Percentiles rank a stretch among this genome's conserved stretches.
Evolutionary conservation across 2,113 vertebrate species (phyloP).

Genomic region (Erpornis zantholeuca): DNA sequence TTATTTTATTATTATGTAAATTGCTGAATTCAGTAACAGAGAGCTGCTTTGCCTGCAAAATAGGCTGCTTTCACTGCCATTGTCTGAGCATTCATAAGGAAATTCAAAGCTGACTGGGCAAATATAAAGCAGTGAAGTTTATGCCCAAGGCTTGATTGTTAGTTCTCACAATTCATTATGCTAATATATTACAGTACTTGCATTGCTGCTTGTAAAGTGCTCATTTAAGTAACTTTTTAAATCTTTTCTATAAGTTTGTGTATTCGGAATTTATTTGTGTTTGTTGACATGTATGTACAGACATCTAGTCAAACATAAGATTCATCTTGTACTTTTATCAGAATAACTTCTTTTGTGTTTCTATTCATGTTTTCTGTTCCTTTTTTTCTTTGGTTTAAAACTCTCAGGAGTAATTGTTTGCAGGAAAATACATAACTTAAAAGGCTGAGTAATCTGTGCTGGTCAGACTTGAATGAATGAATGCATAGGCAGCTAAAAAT

Average conservation of each 20-base stretch:
- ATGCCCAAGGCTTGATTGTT: slow-evolving; percentile 58
- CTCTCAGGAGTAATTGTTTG: not conserved
- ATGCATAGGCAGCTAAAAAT: not conserved
- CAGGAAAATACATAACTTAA: not conserved
- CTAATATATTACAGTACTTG: slow-evolving; percentile 55
- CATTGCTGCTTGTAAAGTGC: not conserved
- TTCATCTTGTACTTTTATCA: not conserved
- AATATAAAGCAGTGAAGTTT: slow-evolving; percentile 59
- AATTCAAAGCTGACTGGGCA: slow-evolving; percentile 68
- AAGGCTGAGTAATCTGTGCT: not conserved
- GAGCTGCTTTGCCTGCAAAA: slow-evolving; percentile 62
- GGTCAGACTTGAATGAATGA: not conserved
- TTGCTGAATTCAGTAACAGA: slow-evolving; percentile 18
- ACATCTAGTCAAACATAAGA: not conserved
- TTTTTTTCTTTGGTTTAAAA: not conserved
- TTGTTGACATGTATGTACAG: not conserved
- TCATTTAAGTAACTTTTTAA: slow-evolving; percentile 41
- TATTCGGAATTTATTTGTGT: slow-evolving; percentile 12
- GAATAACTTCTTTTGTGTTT: not conserved
- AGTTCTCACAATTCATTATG: slow-evolving; percentile 70
- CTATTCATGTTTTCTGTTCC: not conserved
- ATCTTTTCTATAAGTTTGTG: not conserved
- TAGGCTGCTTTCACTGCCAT: slow-evolving; percentile 63
- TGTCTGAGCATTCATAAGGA: slow-evolving; percentile 66
- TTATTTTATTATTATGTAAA: slow-evolving; percentile 60